Conservation (phyloP, 2,113 vertebrate genomes). For the Dromas ardeola region DNA sequence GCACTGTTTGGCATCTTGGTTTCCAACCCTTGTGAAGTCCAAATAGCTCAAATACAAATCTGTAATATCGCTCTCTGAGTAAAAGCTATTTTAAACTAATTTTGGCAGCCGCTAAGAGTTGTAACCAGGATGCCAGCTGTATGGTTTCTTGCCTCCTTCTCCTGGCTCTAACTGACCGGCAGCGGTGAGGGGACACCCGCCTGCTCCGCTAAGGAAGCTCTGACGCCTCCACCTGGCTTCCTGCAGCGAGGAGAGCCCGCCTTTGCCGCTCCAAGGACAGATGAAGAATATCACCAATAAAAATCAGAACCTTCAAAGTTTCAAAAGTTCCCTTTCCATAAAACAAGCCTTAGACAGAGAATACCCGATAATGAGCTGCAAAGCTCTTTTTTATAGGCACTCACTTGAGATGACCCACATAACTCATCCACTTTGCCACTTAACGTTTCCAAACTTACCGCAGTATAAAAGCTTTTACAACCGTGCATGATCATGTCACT, state of each 20-base stretch:
- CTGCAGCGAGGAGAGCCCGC: background rate
- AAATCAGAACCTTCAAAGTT: background rate
- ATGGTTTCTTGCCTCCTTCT: background rate
- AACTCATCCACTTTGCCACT: background rate
- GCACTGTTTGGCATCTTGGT: background rate
- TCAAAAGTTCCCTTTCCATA: background rate
- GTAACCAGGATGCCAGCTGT: background rate
- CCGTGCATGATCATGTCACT: background rate
- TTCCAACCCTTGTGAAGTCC: background rate
- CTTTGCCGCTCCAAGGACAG: background rate
- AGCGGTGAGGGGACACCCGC: fast-evolving
- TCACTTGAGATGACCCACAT: background rate
- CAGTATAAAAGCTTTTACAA: background rate
- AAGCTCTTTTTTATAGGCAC: background rate
- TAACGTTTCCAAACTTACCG: background rate
- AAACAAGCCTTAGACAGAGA: background rate
- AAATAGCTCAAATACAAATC: slow-evolving; percentile 23
- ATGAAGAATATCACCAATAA: background rate
- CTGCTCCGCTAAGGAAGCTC: background rate
- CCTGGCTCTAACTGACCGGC: background rate
- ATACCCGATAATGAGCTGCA: background rate
- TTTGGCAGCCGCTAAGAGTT: background rate
- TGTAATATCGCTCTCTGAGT: background rate
- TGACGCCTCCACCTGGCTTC: background rate
- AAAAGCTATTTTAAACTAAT: slow-evolving; percentile 37